These are phyloP conservation scores for Leptatherina wallacei DNA, from an alignment of 2,797 vertebrate genomes.

Conservation along the genomic window DNA sequence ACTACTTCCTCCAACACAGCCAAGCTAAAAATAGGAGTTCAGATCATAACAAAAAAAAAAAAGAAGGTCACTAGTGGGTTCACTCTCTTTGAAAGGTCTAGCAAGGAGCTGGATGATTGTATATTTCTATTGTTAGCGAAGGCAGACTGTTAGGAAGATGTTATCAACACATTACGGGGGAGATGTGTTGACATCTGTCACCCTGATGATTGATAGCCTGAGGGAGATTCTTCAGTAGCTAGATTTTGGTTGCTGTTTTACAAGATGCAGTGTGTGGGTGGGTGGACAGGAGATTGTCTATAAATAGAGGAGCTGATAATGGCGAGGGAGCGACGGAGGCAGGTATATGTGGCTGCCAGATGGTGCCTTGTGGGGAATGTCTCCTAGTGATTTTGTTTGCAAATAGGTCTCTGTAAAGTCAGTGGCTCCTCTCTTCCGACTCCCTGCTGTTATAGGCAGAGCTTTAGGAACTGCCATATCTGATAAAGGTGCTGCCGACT, in stretches of 20 bases:
- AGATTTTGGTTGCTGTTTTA: slow-evolving; percentile 68
- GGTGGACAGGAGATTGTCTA: slow-evolving; percentile 61
- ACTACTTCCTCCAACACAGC: slow-evolving; percentile 24
- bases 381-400: slow-evolving; percentile 82
- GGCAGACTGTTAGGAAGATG: slow-evolving; percentile 54
- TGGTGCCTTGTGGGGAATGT: slow-evolving; percentile 79
- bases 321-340: slow-evolving; percentile 66
- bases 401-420: slow-evolving; percentile 79
- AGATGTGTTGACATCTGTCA: slow-evolving; percentile 68
- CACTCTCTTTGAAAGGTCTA: slow-evolving; percentile 49
- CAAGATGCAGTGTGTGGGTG: slow-evolving; percentile 60
- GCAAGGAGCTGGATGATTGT: slow-evolving; percentile 47
- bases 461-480: slow-evolving; percentile 79
- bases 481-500: slow-evolving; percentile 77
- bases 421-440: slow-evolving; percentile 62
- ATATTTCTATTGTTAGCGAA: slow-evolving; percentile 56
- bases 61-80: slow-evolving; percentile 56
- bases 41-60: slow-evolving; percentile 65
- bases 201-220: slow-evolving; percentile 65
- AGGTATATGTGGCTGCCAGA: slow-evolving; percentile 80
- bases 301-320: slow-evolving; percentile 68
- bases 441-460: slow-evolving; percentile 67
- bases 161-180: slow-evolving; percentile 56
- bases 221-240: slow-evolving; percentile 59
- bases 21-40: slow-evolving; percentile 58